phyloP scores from a whole-genome alignment of 2,888 invertebrate genomes.

The Tribolium freemani region DNA sequence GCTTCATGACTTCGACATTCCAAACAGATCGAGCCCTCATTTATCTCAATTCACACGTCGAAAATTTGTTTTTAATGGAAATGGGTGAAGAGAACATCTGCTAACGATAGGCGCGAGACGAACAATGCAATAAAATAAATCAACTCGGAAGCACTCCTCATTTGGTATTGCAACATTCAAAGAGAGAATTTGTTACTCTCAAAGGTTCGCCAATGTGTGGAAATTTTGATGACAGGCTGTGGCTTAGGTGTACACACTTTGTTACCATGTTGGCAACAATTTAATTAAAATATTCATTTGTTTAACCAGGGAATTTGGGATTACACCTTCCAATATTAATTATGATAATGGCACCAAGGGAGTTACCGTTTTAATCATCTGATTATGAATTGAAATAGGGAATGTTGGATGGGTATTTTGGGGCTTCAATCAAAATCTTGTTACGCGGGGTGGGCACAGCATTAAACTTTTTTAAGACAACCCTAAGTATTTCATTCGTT shows the following conservation, averaged over 20 bases:
- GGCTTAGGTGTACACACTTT: background rate
- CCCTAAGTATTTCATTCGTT: too few relatives aligned
- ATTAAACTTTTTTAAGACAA: background rate
- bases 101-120: background rate
- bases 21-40: too few relatives aligned
- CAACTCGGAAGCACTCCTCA: background rate
- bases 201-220: background rate
- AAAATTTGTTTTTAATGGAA: background rate
- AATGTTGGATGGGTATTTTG: background rate
- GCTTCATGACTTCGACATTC: background rate
- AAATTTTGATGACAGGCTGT: background rate
- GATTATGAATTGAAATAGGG: background rate
- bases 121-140: constrained; percentile 18
- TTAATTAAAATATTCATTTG: constrained; percentile 6
- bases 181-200: background rate
- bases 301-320: constrained; percentile 1
- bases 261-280: constrained; percentile 2
- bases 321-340: background rate
- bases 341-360: background rate
- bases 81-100: constrained; percentile 9
- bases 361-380: background rate
- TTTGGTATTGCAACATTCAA: constrained; percentile 1
- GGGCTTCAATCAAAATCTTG: background rate
- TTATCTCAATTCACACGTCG: background rate
- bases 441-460: background rate